Evolutionary conservation across 2,888 invertebrate genomes (phyloP), one percentile per base, ranked within the genome.

Genomic region (Trilocha varians): DNA sequence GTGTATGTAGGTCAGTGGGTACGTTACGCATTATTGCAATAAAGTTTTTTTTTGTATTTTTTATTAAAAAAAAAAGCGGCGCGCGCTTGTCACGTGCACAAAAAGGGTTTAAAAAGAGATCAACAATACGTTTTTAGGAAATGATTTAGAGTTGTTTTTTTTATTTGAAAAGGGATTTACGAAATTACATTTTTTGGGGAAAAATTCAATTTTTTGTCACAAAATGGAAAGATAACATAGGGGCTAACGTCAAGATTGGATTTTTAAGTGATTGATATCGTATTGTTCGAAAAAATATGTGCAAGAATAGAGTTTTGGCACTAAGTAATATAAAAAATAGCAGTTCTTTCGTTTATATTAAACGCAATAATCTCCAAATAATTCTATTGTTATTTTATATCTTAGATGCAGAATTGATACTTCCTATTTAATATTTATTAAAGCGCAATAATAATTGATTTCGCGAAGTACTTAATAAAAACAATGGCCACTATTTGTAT

Each of bases 1-100:
- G 56, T 55, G 61, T 66, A 74, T 78, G 74, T 84, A 83, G 84
- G 84, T 85, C 83, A 84, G 64, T 79, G 71, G 73, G 66, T 56
- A 74, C 65, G 69, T 70, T 25, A 25, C 25, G 25, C 25, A 9
- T 25, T 25, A 25, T 25, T 6, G 25, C 25, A 25, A 9, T 25
- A 25, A 25, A 25, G 25, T 25, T 25, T 25, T 25, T 25, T 25
- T 25, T 3, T 25, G 1, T 25, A 2, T 25, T 25, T 25, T 25
- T 25, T 18, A 1, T 65, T 60, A 59, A 65, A 71, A 66, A 55
- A 53, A 72, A 66, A 56, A 53, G 64, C 70, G 83, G 78, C 84
- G 69, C 69, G 70, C 78, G 77, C 70, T 57, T 78, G 83, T 80
- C 78, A 58, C 69, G 62, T 71, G 66, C 58, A 44, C 47, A 73